phyloP scores from a whole-genome alignment of 1,140 invertebrate genomes.

The Marisa cornuarietis region DNA sequence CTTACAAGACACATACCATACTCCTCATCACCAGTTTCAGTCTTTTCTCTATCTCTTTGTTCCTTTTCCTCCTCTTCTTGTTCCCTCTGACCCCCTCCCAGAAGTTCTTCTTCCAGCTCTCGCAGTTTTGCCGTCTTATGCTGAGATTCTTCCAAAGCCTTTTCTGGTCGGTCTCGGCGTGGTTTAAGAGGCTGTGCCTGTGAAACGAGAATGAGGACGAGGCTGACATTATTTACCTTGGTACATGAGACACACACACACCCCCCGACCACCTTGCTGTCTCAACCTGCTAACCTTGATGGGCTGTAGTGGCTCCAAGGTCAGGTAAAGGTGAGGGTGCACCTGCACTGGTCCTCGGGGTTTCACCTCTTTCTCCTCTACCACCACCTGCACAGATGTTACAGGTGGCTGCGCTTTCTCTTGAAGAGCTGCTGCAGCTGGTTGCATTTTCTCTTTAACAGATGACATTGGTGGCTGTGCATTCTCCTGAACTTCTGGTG shows the following conservation, averaged over 20 bases:
- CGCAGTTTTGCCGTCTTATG: constrained; percentile 29
- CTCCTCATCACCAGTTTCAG: constrained; percentile 13
- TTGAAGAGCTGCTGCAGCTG: constrained; percentile 8
- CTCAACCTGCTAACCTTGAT: constrained; percentile 14
- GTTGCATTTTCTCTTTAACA: neutral
- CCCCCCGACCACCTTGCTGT: no score
- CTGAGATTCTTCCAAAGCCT: constrained; percentile 13
- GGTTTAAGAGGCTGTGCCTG: constrained; percentile 34
- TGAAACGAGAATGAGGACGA: neutral
- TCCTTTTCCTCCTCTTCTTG: constrained; percentile 1
- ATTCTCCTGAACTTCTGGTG: neutral
- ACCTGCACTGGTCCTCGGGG: constrained; percentile 21
- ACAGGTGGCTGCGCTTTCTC: neutral
- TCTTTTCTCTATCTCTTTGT: constrained; percentile 6
- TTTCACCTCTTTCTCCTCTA: constrained; percentile 7
- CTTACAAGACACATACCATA: neutral
- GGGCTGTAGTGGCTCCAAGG: constrained; percentile 29
- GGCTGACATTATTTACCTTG: neutral
- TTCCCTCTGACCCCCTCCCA: constrained; percentile 28
- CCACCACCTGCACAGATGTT: neutral
- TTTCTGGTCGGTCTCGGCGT: constrained; percentile 21
- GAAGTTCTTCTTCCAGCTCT: constrained; percentile 37
- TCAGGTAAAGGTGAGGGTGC: constrained; percentile 24
- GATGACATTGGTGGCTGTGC: neutral
- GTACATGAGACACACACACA: neutral